A percentile compares a stretch with the other conserved stretches of the same genome.
These are phyloP conservation scores for Caenorhabditis sp. DNA, from an alignment of 2,888 invertebrate species.

Conservation along the genomic window DNA sequence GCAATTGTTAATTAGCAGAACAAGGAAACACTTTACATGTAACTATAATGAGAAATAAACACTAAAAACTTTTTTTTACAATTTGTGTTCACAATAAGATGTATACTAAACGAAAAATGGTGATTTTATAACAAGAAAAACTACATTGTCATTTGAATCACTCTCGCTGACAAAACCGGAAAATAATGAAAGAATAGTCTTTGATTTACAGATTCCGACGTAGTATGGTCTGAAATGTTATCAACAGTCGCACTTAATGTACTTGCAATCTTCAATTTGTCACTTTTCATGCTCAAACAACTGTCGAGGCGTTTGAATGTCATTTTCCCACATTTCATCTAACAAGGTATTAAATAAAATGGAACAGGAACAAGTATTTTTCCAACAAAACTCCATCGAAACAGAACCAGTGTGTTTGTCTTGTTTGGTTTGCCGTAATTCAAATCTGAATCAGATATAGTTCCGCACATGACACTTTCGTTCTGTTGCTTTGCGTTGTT, in stretches of 20 bases:
- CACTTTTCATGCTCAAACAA: background rate
- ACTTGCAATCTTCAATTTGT: background rate
- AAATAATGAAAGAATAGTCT: background rate
- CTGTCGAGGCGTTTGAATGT: background rate
- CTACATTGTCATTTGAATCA: background rate
- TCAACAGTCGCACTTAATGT: background rate
- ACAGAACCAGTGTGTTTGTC: background rate
- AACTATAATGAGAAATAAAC: too few relatives aligned
- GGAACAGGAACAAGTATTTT: too few relatives aligned
- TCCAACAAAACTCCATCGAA: too few relatives aligned
- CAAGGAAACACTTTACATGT: background rate
- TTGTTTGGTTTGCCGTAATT: background rate
- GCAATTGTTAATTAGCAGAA: background rate
- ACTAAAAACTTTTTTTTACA: background rate
- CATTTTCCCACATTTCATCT: too few relatives aligned
- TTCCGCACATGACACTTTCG: too few relatives aligned
- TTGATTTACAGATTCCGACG: background rate
- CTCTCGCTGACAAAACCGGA: background rate
- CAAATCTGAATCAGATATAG: background rate
- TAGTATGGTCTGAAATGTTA: conserved; percentile 4
- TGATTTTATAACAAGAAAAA: background rate
- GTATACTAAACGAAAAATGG: background rate
- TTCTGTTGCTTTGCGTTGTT: background rate
- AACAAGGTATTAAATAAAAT: too few relatives aligned
- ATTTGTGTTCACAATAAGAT: background rate